Conservation (phyloP, 2,888 invertebrate species). For the Pterostichus madidus region DNA sequence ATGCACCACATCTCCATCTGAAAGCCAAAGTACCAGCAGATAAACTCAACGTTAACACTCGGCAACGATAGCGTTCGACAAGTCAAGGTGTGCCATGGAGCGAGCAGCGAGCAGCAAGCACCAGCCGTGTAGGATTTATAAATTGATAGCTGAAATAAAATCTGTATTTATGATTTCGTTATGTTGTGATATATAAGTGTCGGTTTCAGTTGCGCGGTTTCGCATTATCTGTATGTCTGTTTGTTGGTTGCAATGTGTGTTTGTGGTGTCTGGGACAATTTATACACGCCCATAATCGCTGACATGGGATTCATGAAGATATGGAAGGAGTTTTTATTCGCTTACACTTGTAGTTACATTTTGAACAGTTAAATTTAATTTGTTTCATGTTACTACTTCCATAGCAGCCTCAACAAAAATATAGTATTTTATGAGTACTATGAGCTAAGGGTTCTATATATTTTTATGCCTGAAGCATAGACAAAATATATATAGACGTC, state of each 20-base stretch:
- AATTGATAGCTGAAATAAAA: conserved; percentile 67
- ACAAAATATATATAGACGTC: too few species aligned
- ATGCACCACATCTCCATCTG: conserved; percentile 31
- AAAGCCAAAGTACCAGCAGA: background rate
- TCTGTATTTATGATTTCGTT: conserved; percentile 66
- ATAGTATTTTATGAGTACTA: too few species aligned
- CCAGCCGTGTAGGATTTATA: conserved; percentile 64
- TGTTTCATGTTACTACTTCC: conserved; percentile 15
- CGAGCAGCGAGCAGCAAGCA: background rate
- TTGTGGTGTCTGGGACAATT: conserved; percentile 23
- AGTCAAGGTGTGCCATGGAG: conserved; percentile 26
- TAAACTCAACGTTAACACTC: conserved; percentile 15
- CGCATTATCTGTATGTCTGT: conserved; percentile 22
- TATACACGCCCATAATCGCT: conserved; percentile 45
- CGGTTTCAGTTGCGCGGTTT: conserved; percentile 31
- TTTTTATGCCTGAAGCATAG: too few species aligned
- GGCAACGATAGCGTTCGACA: conserved; percentile 36
- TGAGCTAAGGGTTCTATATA: too few species aligned
- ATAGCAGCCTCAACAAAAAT: too few species aligned
- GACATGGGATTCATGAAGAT: conserved; percentile 22
- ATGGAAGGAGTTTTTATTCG: conserved; percentile 30
- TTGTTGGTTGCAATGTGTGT: conserved; percentile 6
- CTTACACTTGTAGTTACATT: conserved; percentile 27
- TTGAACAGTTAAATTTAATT: conserved; percentile 4
- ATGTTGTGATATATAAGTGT: conserved; percentile 59